Conservation (phyloP, 2,113 vertebrate species). For the Atlantisia rogersi region DNA sequence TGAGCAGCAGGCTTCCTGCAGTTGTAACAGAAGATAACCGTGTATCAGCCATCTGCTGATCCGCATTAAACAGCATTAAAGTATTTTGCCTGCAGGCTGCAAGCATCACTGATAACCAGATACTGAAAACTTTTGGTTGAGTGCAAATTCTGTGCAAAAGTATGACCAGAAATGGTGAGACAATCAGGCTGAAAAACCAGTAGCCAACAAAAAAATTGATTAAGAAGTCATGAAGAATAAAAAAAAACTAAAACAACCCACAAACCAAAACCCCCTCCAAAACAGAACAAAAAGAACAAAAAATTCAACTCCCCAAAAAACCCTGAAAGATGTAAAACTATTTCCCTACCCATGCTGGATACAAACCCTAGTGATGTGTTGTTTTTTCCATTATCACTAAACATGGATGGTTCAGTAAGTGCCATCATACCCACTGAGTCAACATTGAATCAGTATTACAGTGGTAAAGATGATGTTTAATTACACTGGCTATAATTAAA, state of each 20-base stretch:
- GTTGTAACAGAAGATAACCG: background rate
- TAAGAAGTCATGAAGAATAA: background rate
- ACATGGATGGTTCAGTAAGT: background rate
- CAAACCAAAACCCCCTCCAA: too few relatives aligned
- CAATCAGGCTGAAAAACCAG: background rate
- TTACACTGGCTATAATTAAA: background rate
- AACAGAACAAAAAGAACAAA: too few relatives aligned
- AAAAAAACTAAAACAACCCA: too few relatives aligned
- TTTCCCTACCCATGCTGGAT: background rate
- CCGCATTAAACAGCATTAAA: background rate
- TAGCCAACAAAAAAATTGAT: background rate
- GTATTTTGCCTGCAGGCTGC: background rate
- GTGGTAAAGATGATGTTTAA: background rate
- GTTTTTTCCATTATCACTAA: background rate
- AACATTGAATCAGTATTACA: background rate
- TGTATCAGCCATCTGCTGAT: background rate
- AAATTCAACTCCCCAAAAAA: too few relatives aligned
- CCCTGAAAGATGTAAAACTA: background rate
- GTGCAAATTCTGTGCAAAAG: background rate
- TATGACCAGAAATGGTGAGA: background rate
- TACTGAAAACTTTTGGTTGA: background rate
- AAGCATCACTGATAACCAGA: background rate
- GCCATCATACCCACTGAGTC: background rate
- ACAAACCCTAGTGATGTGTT: background rate
- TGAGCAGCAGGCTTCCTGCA: background rate